Conservation (phyloP, 1,140 invertebrate genomes). For the Mya arenaria region DNA sequence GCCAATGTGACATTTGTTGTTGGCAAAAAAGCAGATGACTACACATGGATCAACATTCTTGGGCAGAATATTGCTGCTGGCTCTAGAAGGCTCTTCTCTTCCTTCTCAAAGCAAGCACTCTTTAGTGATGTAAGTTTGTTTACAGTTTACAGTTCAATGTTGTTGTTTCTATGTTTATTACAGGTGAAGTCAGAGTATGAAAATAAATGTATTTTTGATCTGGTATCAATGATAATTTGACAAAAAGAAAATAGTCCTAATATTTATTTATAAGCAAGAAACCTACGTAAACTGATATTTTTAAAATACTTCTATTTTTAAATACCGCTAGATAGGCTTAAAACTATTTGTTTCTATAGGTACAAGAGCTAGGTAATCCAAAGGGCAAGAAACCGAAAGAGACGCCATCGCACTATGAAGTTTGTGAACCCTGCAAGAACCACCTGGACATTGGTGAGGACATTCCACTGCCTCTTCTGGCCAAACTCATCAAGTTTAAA, state of each 20-base stretch:
- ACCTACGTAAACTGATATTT: too few species aligned
- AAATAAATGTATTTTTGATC: too few species aligned
- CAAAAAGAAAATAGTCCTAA: too few species aligned
- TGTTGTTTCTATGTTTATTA: too few species aligned
- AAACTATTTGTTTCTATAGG: too few species aligned
- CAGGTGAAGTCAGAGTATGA: too few species aligned
- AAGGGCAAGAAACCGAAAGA: slow-evolving; percentile 79
- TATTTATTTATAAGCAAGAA: too few species aligned
- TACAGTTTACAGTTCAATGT: too few species aligned
- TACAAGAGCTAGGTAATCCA: slow-evolving; percentile 77
- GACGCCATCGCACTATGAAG: slow-evolving; percentile 73
- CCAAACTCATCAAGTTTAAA: slow-evolving; percentile 79
- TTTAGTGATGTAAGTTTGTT: slow-evolving; percentile 71
- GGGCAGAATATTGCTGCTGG: slow-evolving; percentile 68
- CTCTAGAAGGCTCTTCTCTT: slow-evolving; percentile 74
- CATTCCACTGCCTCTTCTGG: slow-evolving; percentile 74
- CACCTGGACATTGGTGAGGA: slow-evolving; percentile 77
- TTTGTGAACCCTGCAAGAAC: slow-evolving; percentile 77
- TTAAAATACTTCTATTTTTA: too few species aligned
- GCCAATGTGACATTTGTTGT: slow-evolving; percentile 74
- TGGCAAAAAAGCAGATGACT: slow-evolving; percentile 76
- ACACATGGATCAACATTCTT: slow-evolving; percentile 73
- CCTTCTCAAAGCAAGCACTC: slow-evolving; percentile 74
- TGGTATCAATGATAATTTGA: too few species aligned
- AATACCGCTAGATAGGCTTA: too few species aligned